Percentiles rank a stretch among this genome's conserved stretches.
These are phyloP conservation scores for Anarsia innoxiella DNA, from an alignment of 2,888 invertebrate species.

Conservation along the genomic window DNA sequence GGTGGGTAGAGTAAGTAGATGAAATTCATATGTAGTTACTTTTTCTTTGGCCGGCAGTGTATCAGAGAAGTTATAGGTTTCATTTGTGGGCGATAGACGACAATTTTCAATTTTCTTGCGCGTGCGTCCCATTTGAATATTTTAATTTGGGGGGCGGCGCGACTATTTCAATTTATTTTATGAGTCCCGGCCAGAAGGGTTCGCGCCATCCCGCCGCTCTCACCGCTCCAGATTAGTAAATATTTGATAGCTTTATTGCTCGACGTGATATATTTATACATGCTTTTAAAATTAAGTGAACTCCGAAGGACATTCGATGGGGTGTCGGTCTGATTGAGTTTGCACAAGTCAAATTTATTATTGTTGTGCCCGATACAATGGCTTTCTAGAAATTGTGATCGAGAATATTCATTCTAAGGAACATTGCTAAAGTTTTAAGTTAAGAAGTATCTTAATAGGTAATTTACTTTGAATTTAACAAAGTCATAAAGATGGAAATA, in stretches of 20 bases:
- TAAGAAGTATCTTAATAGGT: not conserved
- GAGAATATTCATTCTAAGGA: too few species aligned
- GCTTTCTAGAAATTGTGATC: too few species aligned
- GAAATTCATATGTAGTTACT: too few species aligned
- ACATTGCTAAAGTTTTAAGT: not conserved
- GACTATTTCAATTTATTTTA: conserved; percentile 77
- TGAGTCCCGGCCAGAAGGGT: conserved; percentile 71
- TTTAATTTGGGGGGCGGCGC: conserved; percentile 75
- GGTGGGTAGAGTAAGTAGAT: too few species aligned
- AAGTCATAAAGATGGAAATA: too few species aligned
- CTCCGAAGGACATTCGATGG: conserved; percentile 20
- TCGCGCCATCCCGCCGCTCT: conserved; percentile 48
- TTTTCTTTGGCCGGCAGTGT: conserved; percentile 51
- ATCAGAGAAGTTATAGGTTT: conserved; percentile 72
- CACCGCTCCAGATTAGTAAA: conserved; percentile 73
- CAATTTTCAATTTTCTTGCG: conserved; percentile 77
- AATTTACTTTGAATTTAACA: not conserved
- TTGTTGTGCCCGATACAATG: not conserved
- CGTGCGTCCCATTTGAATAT: conserved; percentile 76
- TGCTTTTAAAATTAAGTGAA: conserved; percentile 53
- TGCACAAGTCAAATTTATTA: conserved; percentile 6
- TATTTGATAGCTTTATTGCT: conserved; percentile 75
- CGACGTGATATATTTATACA: conserved; percentile 64
- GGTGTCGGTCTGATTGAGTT: conserved; percentile 8
- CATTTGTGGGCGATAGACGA: conserved; percentile 76